Evolutionary conservation across 2,888 invertebrate genomes (phyloP).

Genomic region (Protonemura montana): DNA sequence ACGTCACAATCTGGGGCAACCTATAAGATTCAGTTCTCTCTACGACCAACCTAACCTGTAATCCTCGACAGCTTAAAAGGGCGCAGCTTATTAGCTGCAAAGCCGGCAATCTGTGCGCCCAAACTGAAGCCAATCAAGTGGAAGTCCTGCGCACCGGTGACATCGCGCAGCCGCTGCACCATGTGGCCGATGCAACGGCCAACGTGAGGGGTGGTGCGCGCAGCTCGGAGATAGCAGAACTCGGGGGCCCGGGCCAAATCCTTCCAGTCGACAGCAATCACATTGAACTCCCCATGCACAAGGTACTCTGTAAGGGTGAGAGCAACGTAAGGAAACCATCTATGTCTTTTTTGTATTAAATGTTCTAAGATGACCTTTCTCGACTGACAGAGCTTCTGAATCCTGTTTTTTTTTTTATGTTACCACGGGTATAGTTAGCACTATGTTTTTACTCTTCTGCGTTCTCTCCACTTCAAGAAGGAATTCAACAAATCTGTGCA

Average conservation of each 20-base stretch:
- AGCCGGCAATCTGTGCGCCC: constrained; percentile 55
- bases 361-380: too few relatives aligned
- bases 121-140: constrained; percentile 54
- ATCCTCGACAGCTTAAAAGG: constrained; percentile 40
- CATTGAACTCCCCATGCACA: background rate
- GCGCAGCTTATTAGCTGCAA: constrained; percentile 49
- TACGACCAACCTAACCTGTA: constrained; percentile 54
- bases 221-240: constrained; percentile 33
- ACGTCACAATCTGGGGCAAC: too few relatives aligned
- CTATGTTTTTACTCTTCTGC: too few relatives aligned
- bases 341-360: too few relatives aligned
- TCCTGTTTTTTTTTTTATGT: too few relatives aligned
- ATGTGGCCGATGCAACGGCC: constrained; percentile 27
- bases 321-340: background rate
- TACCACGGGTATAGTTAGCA: too few relatives aligned
- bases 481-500: too few relatives aligned
- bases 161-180: constrained; percentile 1
- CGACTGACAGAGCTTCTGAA: too few relatives aligned
- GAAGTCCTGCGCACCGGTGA: constrained; percentile 38
- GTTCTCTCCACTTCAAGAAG: too few relatives aligned
- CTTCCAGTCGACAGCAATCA: constrained; percentile 33
- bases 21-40: too few relatives aligned
- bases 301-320: constrained; percentile 3
- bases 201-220: background rate
- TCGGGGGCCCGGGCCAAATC: background rate